phyloP scores from a whole-genome alignment of 1,140 invertebrate species.

The Apis florea region DNA sequence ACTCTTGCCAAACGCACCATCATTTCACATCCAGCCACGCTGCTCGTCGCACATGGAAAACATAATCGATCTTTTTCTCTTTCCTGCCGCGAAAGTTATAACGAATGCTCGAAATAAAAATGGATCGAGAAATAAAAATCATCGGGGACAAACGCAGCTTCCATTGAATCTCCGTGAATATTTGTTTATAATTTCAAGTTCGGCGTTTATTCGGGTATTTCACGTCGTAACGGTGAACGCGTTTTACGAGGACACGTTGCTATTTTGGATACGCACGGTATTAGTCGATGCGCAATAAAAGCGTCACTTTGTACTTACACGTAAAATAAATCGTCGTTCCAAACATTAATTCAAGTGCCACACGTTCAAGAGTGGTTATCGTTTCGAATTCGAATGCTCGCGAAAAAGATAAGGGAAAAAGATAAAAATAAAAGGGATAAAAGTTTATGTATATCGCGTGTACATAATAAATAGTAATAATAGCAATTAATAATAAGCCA shows the following conservation, averaged over 20 bases:
- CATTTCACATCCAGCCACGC: neutral
- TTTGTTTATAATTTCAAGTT: neutral
- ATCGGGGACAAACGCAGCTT: neutral
- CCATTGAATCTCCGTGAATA: neutral
- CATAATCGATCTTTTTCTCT: no score
- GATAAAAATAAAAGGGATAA: no score
- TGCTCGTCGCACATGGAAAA: neutral
- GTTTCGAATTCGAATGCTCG: no score
- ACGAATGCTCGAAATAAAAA: neutral
- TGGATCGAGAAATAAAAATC: no score
- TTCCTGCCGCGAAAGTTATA: no score
- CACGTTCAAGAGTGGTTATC: neutral
- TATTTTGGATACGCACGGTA: neutral
- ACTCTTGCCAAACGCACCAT: slow-evolving; percentile 14
- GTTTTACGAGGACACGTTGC: neutral
- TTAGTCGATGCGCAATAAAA: neutral
- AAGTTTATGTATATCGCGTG: neutral
- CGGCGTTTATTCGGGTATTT: neutral
- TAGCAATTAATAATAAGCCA: neutral
- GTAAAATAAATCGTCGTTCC: slow-evolving; percentile 13
- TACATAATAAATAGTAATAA: neutral
- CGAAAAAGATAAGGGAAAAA: neutral
- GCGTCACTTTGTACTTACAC: neutral
- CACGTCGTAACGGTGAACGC: neutral
- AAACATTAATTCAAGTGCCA: neutral